Evolutionary conservation across 2,113 vertebrate species (phyloP), one percentile per base, ranked within the genome.

Genomic region (Cairina moschata): DNA sequence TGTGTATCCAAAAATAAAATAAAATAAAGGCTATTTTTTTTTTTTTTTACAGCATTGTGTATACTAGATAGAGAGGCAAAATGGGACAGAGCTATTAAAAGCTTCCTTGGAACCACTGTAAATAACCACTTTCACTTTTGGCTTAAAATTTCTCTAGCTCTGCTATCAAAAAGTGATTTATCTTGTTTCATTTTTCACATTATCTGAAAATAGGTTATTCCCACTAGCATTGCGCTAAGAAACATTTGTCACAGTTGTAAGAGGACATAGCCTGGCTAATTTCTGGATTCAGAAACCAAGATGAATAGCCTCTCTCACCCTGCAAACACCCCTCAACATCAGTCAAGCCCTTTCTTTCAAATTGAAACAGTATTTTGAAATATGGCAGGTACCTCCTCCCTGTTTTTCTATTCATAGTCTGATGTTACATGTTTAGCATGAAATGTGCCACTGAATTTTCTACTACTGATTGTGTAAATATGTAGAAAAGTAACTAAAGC

Each of bases 231-330:
- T 89, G 44, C 91, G 92, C 44, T 75, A 82, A 91, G 81, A 93
- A 94, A 87, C 91, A 92, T 92, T 97, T 95, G 89, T 93, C 86
- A 95, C 78, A 95, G 84, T 81, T 89, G 60, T 89, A 88, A 86
- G 60, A 91, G 86, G 69, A 91, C 34, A 42, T 54, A 91, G 60
- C 23, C 62, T 82, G 48, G 84, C 58, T 96, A 91, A 95, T 88
- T 95, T 88, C 77, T 93, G 77, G 44, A 89, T 73, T 66, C 77
- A 89, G 89, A 84, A 93, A 92, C 74, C 38, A 85, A 79, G 78
- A 89, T 20, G 12, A 92, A 90, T 84, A n/a, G 36, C 21, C 48
- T 52, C 59, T 71, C 44, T 78, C 34, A 65, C 26, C 20, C 25
- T 5, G 3, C 32, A 92, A 87, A 78, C 48, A 34, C 15, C 52